These are phyloP conservation scores for Tadarida brasiliensis DNA, from an alignment of 2,797 vertebrate genomes.

Conservation along the genomic window DNA sequence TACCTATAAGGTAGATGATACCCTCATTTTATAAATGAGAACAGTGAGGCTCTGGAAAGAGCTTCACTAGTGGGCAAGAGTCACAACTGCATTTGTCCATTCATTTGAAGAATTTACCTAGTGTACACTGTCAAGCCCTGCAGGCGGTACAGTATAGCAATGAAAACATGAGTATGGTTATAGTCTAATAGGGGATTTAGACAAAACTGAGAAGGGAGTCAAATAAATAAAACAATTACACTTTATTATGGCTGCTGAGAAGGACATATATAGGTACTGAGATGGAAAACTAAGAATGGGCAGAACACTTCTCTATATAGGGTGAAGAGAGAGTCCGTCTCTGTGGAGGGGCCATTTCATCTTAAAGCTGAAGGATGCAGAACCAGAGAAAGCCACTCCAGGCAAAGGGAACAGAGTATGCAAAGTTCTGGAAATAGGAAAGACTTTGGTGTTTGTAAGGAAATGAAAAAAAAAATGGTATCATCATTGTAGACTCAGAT, in stretches of 20 bases:
- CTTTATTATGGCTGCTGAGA: not conserved
- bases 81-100: not conserved
- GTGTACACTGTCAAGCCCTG: not conserved
- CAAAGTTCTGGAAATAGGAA: not conserved
- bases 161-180: not conserved
- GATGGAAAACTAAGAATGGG: not conserved
- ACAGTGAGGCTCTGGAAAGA: not conserved
- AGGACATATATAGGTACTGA: not conserved
- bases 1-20: fast-evolving
- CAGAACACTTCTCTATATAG: not conserved
- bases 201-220: not conserved
- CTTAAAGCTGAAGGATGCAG: not conserved
- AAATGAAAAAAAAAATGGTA: not conserved
- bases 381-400: not conserved
- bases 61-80: not conserved
- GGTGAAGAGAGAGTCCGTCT: not conserved
- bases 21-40: not conserved
- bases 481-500: not conserved
- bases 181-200: not conserved
- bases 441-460: not conserved
- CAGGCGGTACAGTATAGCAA: not conserved
- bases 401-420: not conserved
- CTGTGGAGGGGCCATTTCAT: not conserved
- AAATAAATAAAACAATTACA: not conserved
- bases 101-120: not conserved